Base-by-base conservation (phyloP, 2,888 invertebrate species). In the Machimus atricapillus region DNA sequence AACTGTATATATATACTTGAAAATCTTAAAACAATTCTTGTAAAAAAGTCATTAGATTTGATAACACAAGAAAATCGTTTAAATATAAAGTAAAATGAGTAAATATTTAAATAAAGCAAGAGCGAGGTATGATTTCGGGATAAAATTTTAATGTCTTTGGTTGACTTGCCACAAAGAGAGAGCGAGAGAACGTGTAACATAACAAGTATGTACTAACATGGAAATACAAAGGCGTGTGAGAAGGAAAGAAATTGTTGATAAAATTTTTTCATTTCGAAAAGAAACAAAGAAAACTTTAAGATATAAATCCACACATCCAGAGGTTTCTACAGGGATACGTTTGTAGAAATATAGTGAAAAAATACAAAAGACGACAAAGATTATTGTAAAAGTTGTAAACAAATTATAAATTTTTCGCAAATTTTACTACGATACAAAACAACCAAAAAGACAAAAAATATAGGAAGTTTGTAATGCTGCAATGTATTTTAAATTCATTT, bases 241-340 rank as follows among this genome's bases (percentile, higher is more conserved):
- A n/a, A 52, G 5, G 66, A 56, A 66, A 9, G 4, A 66, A 66
- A 66, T 27, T 66, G 66, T 66, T 66, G 27, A 19, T 23, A 66
- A 66, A 2, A 74, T 12, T 37, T 79, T 74, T 56, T 85, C 73
- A 74, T 37, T 82, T 82, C 34, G 37, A 82, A 82, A 81, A 37
- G 8, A 74, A 43, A 79, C 19, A 27, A 40, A 74, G 46, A 46
- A 23, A 46, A 46, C 16, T 46, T 46, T 46, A 46, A 46, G 14
- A 46, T 9, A 78, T 56, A 52, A 81, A 56, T 46, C 43, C 52
- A 52, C 52, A 43, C 23, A 73, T 85, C 73, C 73, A 85, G 43
- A 85, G 85, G 85, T 85, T 85, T 85, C 85, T 73, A 73, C 85
- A 85, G 85, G 81, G 85, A 85, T 58, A 46, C 82, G 82, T 73